Evolutionary conservation across 2,888 invertebrate species (phyloP), one percentile per base, ranked within the genome.

Genomic region (Apamea monoglypha): DNA sequence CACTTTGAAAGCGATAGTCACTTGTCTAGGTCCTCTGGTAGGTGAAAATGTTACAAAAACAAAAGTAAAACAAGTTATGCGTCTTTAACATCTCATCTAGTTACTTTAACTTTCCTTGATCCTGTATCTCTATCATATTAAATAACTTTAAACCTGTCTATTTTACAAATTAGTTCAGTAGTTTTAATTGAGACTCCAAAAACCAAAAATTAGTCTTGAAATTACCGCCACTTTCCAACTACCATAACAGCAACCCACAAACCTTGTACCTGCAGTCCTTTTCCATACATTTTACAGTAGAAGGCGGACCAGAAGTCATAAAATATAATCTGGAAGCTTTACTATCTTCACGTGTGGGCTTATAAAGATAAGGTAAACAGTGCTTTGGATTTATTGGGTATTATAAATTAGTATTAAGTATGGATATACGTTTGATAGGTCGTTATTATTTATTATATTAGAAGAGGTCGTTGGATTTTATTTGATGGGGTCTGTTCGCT

Each of bases 361-460:
- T 82, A 83, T 90, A 89, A 88, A 91, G 87, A 88, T 90, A 90
- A 90, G 81, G 90, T 90, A 90, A 90, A 90, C 88, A 89, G 78
- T 74, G 76, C 83, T 87, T 75, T 69, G 83, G 83, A 91, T 91
- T 91, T 91, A 91, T 90, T 84, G 85, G 78, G 75, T 81, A 85
- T 88, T 91, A 88, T 91, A 91, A 90, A 90, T 90, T 90, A 85
- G 88, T 85, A 87, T 88, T 91, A 90, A 86, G 84, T 82, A 86
- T 85, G 86, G 78, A 77, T 84, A 86, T 72, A 78, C 78, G 76
- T 81, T 86, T 89, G 85, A 89, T 88, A 76, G 87, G 71, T 59
- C 74, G 82, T 86, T 83, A 86, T 88, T 86, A 86, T 86, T 86
- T 87, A 82, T 80, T 77, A 70, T 74, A 80, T 79, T 74, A 56